phyloP scores from a whole-genome alignment of 2,797 vertebrate genomes.

The Calcarius lapponicus region DNA sequence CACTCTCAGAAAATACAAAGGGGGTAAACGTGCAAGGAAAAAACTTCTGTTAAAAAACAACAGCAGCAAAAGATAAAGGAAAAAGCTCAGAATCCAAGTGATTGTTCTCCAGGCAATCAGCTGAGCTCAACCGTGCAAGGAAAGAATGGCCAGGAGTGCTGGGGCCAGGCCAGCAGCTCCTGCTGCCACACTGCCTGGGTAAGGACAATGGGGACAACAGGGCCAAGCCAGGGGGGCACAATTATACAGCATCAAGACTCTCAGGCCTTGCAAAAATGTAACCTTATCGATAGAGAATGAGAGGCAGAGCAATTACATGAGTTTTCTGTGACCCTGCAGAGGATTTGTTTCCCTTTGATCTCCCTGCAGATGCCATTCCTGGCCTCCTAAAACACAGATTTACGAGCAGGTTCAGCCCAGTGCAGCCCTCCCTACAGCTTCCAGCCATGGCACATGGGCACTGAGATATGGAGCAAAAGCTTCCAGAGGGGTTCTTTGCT shows the following conservation, averaged over 20 bases:
- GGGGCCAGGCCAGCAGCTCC: not conserved
- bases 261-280: conserved; percentile 6
- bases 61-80: not conserved
- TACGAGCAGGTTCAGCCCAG: not conserved
- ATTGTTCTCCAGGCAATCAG: conserved; percentile 3
- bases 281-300: not conserved
- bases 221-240: conserved; percentile 32
- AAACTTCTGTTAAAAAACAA: not conserved
- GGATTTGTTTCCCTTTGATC: conserved; percentile 40
- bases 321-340: conserved; percentile 37
- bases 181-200: not conserved
- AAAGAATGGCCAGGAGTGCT: not conserved
- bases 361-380: conserved; percentile 18
- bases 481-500: not conserved
- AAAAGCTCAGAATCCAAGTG: not conserved
- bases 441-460: not conserved
- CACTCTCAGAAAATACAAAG: conserved; percentile 21
- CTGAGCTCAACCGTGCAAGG: not conserved
- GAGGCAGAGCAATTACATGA: not conserved
- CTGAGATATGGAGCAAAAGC: not conserved
- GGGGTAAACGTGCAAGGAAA: not conserved
- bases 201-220: conserved; percentile 37
- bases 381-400: conserved; percentile 3
- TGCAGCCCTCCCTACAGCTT: not conserved
- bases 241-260: not conserved